These are phyloP conservation scores for Conopomorpha cramerella DNA, from an alignment of 1,140 invertebrate species.

Conservation along the genomic window DNA sequence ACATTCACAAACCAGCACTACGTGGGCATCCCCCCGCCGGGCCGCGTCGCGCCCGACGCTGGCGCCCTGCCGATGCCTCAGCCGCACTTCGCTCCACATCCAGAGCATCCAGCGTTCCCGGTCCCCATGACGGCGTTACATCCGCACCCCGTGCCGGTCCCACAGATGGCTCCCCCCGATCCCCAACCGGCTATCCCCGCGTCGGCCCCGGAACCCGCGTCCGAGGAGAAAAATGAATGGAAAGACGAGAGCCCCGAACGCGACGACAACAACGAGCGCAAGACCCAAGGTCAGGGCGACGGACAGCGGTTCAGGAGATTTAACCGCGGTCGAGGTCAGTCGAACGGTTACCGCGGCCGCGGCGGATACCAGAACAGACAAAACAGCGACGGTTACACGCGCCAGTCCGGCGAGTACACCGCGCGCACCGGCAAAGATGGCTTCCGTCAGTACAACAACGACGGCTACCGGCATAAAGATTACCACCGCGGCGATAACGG, in stretches of 20 bases:
- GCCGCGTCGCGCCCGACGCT: slow-evolving; percentile 23
- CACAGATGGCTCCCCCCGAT: slow-evolving; percentile 8
- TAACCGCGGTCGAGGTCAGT: slow-evolving; percentile 17
- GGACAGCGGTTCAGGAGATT: slow-evolving; percentile 24
- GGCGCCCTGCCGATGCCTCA: slow-evolving; percentile 30
- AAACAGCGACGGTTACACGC: slow-evolving; percentile 2
- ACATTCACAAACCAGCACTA: slow-evolving; percentile 82
- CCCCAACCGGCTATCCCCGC: slow-evolving; percentile 8
- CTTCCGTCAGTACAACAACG: slow-evolving; percentile 26
- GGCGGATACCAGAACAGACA: slow-evolving; percentile 29
- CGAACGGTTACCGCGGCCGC: slow-evolving; percentile 42
- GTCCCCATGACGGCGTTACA: too few relatives aligned
- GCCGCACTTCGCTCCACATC: slow-evolving; percentile 39
- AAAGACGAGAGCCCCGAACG: slow-evolving; percentile 37
- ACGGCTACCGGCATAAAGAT: slow-evolving; percentile 30
- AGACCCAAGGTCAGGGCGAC: slow-evolving; percentile 41
- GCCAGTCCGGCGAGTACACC: slow-evolving; percentile 7
- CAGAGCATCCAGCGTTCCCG: slow-evolving; percentile 15
- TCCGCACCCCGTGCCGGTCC: slow-evolving; percentile 6
- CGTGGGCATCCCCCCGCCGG: slow-evolving; percentile 33
- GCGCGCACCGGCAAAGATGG: slow-evolving; percentile 13
- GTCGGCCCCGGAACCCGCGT: slow-evolving; percentile 23
- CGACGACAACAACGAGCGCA: slow-evolving; percentile 27
- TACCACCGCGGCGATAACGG: slow-evolving; percentile 37
- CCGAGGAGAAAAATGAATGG: slow-evolving; percentile 14